These are phyloP conservation scores for Procavia capensis DNA, from an alignment of 2,113 vertebrate genomes.

Conservation along the genomic window DNA sequence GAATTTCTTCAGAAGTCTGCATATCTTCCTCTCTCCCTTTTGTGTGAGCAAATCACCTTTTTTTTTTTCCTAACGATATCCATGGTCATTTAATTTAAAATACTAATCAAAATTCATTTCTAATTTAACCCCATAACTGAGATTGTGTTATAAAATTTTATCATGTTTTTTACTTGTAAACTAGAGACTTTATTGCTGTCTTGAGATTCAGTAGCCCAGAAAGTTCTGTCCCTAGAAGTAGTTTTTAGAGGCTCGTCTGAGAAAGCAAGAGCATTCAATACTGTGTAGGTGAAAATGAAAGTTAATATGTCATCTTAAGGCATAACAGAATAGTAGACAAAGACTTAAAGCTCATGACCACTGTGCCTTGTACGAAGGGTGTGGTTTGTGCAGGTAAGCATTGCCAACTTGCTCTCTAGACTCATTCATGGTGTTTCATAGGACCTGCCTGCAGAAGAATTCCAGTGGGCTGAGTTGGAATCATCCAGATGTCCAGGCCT, in stretches of 20 bases:
- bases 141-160: conserved; percentile 44
- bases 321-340: neutral
- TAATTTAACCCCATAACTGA: conserved; percentile 8
- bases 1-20: conserved; percentile 86
- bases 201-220: conserved; percentile 33
- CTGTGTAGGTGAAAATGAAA: neutral
- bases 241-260: conserved; percentile 47
- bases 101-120: conserved; percentile 33
- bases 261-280: conserved; percentile 18
- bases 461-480: neutral
- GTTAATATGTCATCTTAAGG: neutral
- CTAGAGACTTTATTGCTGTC: conserved; percentile 34
- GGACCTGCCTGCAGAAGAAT: neutral
- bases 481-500: neutral
- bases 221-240: neutral
- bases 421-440: neutral
- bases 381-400: neutral
- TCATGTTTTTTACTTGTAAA: neutral
- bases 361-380: neutral
- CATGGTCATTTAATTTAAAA: conserved; percentile 47
- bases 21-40: conserved; percentile 81
- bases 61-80: neutral
- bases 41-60: conserved; percentile 4
- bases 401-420: neutral
- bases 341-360: neutral